phyloP scores from a whole-genome alignment of 2,797 vertebrate genomes.

The Eulemur coronatus region DNA sequence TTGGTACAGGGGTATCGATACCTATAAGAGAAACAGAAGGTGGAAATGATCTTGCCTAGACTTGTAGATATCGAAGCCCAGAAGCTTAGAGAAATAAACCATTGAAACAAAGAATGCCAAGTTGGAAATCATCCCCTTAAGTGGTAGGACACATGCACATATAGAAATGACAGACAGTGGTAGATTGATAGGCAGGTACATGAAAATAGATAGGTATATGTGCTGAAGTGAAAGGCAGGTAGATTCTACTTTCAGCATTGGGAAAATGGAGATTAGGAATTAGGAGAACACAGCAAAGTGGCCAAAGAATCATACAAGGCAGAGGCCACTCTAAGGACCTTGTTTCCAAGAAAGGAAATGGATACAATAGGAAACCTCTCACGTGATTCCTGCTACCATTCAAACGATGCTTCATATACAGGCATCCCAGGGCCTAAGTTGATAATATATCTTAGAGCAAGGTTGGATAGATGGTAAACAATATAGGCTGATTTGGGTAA shows the following conservation, averaged over 20 bases:
- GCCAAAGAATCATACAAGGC: neutral
- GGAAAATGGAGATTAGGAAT: neutral
- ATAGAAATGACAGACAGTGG: neutral
- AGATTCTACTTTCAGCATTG: neutral
- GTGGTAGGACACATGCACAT: rapidly evolving
- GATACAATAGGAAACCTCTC: neutral
- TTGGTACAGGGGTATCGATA: neutral
- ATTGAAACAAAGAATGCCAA: neutral
- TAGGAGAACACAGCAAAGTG: neutral
- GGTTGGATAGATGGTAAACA: neutral
- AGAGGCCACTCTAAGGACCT: neutral
- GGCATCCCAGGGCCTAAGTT: neutral
- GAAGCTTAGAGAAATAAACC: neutral
- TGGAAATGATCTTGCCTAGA: neutral
- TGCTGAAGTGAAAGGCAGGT: neutral
- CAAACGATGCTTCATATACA: neutral
- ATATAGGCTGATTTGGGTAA: neutral
- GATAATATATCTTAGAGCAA: neutral
- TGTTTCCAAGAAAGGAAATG: neutral
- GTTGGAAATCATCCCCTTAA: neutral
- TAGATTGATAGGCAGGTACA: too few relatives aligned
- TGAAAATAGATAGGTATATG: neutral
- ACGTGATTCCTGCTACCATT: neutral
- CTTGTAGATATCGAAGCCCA: neutral
- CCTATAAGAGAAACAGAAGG: neutral